Evolutionary conservation across 2,888 invertebrate species (phyloP), one percentile per base, ranked within the genome.

Genomic region (Napeogenes inachia): DNA sequence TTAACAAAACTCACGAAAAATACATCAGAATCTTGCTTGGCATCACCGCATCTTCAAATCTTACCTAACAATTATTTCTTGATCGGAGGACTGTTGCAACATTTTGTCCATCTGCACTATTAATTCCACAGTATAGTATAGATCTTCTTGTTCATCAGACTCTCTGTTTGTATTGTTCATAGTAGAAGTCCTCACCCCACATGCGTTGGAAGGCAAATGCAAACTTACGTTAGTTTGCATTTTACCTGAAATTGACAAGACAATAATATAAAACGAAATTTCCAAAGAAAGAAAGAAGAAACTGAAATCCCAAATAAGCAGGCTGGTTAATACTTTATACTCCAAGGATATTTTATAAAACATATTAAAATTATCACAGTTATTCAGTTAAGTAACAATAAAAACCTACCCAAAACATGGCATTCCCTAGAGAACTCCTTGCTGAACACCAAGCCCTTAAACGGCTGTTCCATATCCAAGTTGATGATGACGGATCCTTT

Each of bases 371-470:
- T 3, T 47, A 21, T 47, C 4, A 21, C 1, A 13, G 12, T 10
- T 42, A 42, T 10, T 10, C 10, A 42, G 0, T 10, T 2, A 42
- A 42, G 12, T 10, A 42, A 42, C 10, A 42, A 42, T 42, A 42
- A 2, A 10, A 42, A 0, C 12, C 0, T 57, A 85, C 95, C 95
- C 75, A 92, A 90, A 12, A 92, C 85, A 38, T 92, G 89, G 73
- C 95, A 95, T 75, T 94, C 94, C 64, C 93, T 91, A 0, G 94
- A 93, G 79, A 95, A 95, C 71, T 95, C 95, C 81, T 93, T 94
- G 66, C 95, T 94, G 75, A 95, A 95, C 45, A 95, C 84, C 6
- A 94, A 79, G 6, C 95, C 95, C 71, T 93, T 93, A 83, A 95
- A 95, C 0, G 93, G 92, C 67, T 91, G 85, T 60, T 91, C 90